Conservation (phyloP, 2,797 vertebrate genomes). For the Meda fulgida region DNA sequence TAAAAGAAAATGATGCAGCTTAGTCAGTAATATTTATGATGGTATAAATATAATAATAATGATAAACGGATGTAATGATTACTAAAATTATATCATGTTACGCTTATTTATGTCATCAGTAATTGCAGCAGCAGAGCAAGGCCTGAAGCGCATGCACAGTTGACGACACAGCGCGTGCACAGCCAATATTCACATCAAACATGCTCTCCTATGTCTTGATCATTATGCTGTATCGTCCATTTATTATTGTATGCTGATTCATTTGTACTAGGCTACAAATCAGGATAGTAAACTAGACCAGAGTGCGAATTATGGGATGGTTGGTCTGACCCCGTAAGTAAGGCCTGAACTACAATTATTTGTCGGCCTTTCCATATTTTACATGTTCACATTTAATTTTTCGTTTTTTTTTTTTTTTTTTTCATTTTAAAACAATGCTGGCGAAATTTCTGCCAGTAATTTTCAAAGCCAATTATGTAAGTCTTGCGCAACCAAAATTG, state of each 20-base stretch:
- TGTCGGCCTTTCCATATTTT: not conserved
- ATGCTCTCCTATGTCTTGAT: slow-evolving; percentile 10
- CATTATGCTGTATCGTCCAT: not conserved
- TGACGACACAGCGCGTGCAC: slow-evolving; percentile 21
- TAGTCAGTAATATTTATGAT: not conserved
- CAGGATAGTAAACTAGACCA: not conserved
- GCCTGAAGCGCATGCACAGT: slow-evolving; percentile 40
- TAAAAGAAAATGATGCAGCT: not conserved
- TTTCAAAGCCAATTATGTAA: not conserved
- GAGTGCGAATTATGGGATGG: slow-evolving; percentile 27
- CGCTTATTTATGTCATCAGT: not conserved
- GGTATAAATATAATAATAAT: not conserved
- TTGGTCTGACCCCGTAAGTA: not conserved
- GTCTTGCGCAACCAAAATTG: not conserved
- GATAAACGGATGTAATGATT: slow-evolving; percentile 8
- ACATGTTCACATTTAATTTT: not conserved
- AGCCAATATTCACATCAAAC: slow-evolving; percentile 37
- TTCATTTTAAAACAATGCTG: not conserved
- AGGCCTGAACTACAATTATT: not conserved
- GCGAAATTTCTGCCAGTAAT: not conserved
- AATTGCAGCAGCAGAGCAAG: slow-evolving; percentile 19
- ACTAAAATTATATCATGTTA: not conserved
- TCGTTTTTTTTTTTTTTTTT: no score
- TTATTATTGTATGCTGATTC: not conserved
- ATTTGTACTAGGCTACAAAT: not conserved